Evolutionary conservation across 2,113 vertebrate species (phyloP).

Genomic region (Narcine bancroftii): DNA sequence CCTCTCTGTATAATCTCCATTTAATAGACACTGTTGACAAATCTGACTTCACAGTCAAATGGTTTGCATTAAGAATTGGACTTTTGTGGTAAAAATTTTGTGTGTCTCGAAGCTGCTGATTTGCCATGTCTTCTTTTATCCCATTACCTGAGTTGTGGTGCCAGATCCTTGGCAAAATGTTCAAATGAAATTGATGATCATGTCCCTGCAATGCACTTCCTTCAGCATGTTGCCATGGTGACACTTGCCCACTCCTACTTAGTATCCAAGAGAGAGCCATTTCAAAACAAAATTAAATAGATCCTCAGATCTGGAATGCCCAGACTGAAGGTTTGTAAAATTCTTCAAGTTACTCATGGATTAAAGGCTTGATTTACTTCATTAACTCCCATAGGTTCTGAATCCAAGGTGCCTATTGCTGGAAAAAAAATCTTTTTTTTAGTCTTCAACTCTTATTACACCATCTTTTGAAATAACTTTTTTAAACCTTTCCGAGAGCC

Average conservation of each 20-base stretch:
- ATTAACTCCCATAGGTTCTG: not conserved
- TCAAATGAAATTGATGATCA: not conserved
- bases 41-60: not conserved
- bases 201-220: not conserved
- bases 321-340: too few species aligned
- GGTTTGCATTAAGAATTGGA: not conserved
- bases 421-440: too few species aligned
- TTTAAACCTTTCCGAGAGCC: too few species aligned
- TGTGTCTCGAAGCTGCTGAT: not conserved
- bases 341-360: too few species aligned
- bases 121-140: not conserved
- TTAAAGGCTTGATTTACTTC: too few species aligned
- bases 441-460: too few species aligned
- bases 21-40: not conserved
- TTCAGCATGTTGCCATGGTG: not conserved
- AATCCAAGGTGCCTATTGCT: not conserved
- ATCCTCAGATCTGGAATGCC: too few species aligned
- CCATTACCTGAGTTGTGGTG: not conserved
- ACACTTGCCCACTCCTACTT: too few species aligned
- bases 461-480: too few species aligned
- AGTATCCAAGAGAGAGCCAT: too few species aligned
- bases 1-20: not conserved
- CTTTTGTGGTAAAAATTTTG: not conserved
- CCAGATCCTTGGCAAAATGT: not conserved
- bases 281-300: too few species aligned